Evolutionary conservation across 2,888 invertebrate genomes (phyloP), one percentile per base, ranked within the genome.

Genomic region (Trichopria drosophilae): DNA sequence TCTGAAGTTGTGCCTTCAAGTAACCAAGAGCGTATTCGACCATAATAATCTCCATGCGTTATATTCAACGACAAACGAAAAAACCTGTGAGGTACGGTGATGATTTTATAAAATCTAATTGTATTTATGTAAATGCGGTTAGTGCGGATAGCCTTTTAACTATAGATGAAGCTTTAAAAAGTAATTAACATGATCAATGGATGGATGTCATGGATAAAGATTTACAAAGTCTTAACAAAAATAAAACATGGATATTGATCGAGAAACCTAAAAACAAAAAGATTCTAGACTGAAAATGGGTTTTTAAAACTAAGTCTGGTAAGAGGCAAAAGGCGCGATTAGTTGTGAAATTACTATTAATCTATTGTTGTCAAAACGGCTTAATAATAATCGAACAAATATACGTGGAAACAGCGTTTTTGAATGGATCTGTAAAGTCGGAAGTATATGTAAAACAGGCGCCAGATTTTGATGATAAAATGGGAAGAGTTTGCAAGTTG

Each of bases 221-320:
- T 18, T 18, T 32, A 18, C 18, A 32, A 18, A 13, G 4, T 19
- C 5, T 12, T 18, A 32, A 18, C 12, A 32, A 32, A 32, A 32
- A 32, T 12, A 12, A 32, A 32, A 32, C 32, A 10, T 32, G 32
- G 32, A 47, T 47, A 6, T 48, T 46, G 44, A 23, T 51, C 7
- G 37, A 53, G 4, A 49, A 16, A 18, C 20, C 23, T 28, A 37
- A 37, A 24, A 20, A 42, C n/a, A 50, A 45, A 41, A 49, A 50
- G 18, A 24, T 40, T n/a, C n/a, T 55, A 7, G 50, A 53, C 15
- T 31, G 45, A 3, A 50, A 55, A 34, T 52, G 7, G 7, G 32
- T 32, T 18, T 12, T 7, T 32, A 32, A 16, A 10, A 32, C 13
- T 3, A 12, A 32, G 9, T 12, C 13, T 10, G 32, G 19, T 32